Conservation (phyloP, 2,797 vertebrate species). For the Tinamus major region DNA sequence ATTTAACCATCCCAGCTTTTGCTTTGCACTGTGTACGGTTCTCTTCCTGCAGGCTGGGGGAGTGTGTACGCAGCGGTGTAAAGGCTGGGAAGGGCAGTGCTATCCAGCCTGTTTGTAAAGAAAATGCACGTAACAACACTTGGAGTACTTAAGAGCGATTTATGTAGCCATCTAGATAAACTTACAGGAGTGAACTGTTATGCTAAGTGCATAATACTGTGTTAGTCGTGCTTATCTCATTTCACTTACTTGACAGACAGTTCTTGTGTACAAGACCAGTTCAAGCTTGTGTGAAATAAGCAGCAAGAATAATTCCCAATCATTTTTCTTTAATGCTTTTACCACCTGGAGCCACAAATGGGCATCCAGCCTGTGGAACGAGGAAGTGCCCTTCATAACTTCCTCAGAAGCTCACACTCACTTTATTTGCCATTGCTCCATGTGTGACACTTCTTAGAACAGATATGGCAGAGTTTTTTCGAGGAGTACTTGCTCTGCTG, state of each 20-base stretch:
- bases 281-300: neutral
- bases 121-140: slow-evolving; percentile 11
- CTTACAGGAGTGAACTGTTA: slow-evolving; percentile 26
- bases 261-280: slow-evolving; percentile 30
- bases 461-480: neutral
- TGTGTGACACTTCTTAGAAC: neutral
- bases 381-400: slow-evolving; percentile 13
- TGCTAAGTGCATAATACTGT: slow-evolving; percentile 36
- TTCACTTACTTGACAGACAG: slow-evolving; percentile 44
- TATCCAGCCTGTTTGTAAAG: slow-evolving; percentile 24
- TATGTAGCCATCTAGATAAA: slow-evolving; percentile 54
- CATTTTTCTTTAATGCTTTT: slow-evolving; percentile 20
- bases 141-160: slow-evolving; percentile 39
- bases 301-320: neutral
- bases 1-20: neutral
- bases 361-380: slow-evolving; percentile 13
- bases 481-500: neutral
- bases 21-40: neutral
- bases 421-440: neutral
- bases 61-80: fast-evolving
- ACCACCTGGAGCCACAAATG: slow-evolving; percentile 47
- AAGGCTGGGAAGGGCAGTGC: neutral
- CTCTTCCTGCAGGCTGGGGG: neutral
- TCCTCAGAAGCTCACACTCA: neutral
- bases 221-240: slow-evolving; percentile 49